Evolutionary conservation across 2,797 vertebrate genomes (phyloP).

Genomic region (Myotis pilosus): DNA sequence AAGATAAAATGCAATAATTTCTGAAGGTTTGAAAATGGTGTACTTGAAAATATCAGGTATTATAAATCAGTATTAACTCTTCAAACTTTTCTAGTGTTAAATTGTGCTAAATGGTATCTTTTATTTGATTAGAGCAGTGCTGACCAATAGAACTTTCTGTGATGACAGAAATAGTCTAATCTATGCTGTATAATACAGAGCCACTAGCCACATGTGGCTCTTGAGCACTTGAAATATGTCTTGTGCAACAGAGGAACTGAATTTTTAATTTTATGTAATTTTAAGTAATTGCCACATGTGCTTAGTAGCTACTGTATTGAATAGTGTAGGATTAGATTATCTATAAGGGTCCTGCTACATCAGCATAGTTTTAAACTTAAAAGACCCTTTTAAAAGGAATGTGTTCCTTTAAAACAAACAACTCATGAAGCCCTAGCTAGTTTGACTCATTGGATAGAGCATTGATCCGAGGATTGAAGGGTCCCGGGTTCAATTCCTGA

Average conservation of each 20-base stretch:
- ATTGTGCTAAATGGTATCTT: not conserved
- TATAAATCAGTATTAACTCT: not conserved
- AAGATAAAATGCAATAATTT: not conserved
- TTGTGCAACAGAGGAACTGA: not conserved
- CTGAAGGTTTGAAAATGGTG: not conserved
- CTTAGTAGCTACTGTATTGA: not conserved
- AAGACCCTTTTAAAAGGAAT: not conserved
- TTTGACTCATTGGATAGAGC: too few relatives aligned
- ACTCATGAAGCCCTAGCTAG: not conserved
- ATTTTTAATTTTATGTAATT: conserved; percentile 15
- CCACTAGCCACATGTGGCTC: not conserved
- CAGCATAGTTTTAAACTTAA: not conserved
- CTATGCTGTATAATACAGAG: not conserved
- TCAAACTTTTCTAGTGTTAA: not conserved
- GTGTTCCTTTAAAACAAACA: not conserved
- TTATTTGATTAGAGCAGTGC: not conserved
- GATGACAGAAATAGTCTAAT: not conserved
- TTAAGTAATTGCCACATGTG: not conserved
- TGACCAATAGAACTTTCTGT: not conserved
- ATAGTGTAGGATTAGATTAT: not conserved
- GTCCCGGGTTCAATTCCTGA: too few relatives aligned
- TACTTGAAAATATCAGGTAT: not conserved
- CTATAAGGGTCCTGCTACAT: not conserved
- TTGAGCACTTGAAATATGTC: not conserved
- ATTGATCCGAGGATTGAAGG: too few relatives aligned